Base-by-base conservation (phyloP, 2,797 vertebrate species). In the Halcyon badia region DNA sequence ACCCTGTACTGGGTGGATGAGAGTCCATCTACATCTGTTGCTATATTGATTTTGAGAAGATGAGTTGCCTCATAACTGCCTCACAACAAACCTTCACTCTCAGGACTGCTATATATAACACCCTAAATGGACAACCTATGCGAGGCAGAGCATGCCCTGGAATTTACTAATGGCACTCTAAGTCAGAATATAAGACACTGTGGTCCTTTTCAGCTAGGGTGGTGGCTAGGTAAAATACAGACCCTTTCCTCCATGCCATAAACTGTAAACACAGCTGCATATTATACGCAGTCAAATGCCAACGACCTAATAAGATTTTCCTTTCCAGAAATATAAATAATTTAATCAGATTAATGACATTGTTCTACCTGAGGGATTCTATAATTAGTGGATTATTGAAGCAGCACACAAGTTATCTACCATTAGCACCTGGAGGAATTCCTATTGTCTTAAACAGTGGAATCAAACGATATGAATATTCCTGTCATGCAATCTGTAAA, bases 401-500 rank as follows among this genome's bases (percentile, higher is more conserved):
- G 93, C 96, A 96, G 96, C 35, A 78, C 73, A 87, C 83, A 98
- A 98, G 96, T 98, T 98, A 98, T 98, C 98, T 98, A 71, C 94
- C 85, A 96, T 97, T 98, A 98, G 80, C 98, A 98, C 98, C 98
- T 98, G 98, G 96, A 98, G 98, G 97, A 98, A 98, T 98, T 98
- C 93, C 90, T 98, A 91, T 97, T 98, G 97, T 98, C 95, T 97
- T 96, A 95, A 94, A 98, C 96, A 89, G 97, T 98, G 97, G 97
- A 98, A 98, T 97, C 82, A 88, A 98, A 97, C 58, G 89, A 98
- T 99, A 99, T 97, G 98, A 99, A 98, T 98, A 98, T 99, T 98
- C 97, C 98, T 98, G 98, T 98, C 98, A 98, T 98, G 97, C 98
- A 98, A 98, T 98, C 98, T 98, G 97, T 98, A 98, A 98, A 98